Base-by-base conservation (phyloP, 2,113 vertebrate genomes). In the Tympanuchus pallidicinctus region DNA sequence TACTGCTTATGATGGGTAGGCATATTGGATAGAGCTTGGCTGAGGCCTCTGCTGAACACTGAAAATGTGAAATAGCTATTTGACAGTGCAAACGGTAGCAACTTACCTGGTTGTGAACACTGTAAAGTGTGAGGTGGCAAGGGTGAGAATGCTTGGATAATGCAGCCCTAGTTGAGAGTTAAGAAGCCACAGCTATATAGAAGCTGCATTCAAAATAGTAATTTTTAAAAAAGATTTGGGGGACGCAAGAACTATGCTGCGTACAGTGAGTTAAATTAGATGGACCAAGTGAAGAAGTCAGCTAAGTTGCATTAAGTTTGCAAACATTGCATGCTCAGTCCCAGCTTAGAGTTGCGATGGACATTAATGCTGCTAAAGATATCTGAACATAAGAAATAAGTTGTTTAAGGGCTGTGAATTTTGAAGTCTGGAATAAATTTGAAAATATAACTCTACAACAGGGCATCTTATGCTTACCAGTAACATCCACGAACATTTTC, bases 111-210 rank as follows among this genome's bases (percentile, higher is more conserved):
- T 8, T 50, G n/a, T 3, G 24, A 14, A 19, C 8, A 9, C 11
- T 27, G n/a, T 22, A 6, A 45, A 9, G 16, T 24, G 47, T 11
- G 28, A 17, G 2, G 4, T 11, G 4, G 12, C 1, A 6, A 10
- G 4, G 1, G 5, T 25, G 38, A 7, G 14, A 45, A 16, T 34
- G 8, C 8, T 60, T 28, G 36, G 14, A 32, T 11, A 72, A 27
- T 20, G 5, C 12, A 22, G 38, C 19, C 32, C 16, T 24, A 57
- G 52, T 21, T 69, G 56, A 57, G 30, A 57, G 30, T 57, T 32
- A 94, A 91, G 32, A 42, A 8, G 6, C 64, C 10, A 50, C 4
- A 59, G 11, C 6, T 69, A 74, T 77, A 77, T 28, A 84, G 34
- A 63, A 78, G 3, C 3, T 54, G 42, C 25, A 13, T 50, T 14